phyloP scores from a whole-genome alignment of 2,888 invertebrate genomes.

The Anodontia alba region DNA sequence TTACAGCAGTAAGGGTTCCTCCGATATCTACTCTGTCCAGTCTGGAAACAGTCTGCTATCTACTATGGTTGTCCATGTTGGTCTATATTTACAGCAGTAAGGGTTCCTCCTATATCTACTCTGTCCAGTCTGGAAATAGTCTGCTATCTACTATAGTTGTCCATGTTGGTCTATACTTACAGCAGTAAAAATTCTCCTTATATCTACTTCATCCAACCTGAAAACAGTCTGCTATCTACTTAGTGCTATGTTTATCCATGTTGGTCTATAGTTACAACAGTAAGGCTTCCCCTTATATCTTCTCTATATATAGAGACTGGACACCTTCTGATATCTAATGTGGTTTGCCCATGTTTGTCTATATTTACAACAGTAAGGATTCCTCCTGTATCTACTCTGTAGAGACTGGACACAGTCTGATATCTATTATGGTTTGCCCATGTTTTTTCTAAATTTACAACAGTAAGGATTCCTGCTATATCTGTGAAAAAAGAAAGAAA shows the following conservation, averaged over 20 bases:
- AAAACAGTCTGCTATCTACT: too few species aligned
- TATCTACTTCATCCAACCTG: too few species aligned
- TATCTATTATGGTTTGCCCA: constrained; percentile 63
- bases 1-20: constrained; percentile 72
- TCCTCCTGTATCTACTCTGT: constrained; percentile 69
- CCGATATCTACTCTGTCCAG: constrained; percentile 71
- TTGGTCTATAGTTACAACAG: too few species aligned
- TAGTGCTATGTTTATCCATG: too few species aligned
- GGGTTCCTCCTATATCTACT: constrained; percentile 63
- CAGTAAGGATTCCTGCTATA: constrained; percentile 61
- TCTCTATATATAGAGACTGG: too few species aligned
- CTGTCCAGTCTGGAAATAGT: constrained; percentile 77
- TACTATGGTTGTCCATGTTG: constrained; percentile 66
- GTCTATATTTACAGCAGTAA: constrained; percentile 69
- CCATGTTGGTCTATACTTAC: constrained; percentile 78
- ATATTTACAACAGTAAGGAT: constrained; percentile 68
- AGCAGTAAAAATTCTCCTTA: too few species aligned
- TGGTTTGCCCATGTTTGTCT: background rate
- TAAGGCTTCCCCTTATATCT: too few species aligned
- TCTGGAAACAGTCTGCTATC: constrained; percentile 70
- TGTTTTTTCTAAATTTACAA: constrained; percentile 60
- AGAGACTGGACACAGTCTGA: constrained; percentile 75
- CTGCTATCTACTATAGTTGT: constrained; percentile 68
- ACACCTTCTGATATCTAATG: too few species aligned
- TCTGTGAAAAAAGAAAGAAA: too few species aligned